phyloP scores from a whole-genome alignment of 2,888 invertebrate genomes.

The Polymixis lichenea region DNA sequence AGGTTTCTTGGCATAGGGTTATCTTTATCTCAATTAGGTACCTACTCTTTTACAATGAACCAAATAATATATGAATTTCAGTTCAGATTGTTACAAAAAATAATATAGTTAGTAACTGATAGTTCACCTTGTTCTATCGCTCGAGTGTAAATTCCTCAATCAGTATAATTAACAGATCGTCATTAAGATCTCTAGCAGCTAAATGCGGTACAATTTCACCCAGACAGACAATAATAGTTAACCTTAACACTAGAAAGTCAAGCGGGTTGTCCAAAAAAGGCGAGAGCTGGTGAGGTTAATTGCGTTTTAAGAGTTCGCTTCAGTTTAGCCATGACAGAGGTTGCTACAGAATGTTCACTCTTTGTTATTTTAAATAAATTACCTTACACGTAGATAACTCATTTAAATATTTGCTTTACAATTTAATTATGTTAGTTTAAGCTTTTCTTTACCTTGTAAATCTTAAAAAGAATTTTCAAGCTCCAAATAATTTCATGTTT shows the following conservation, averaged over 20 bases:
- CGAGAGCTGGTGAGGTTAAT: slow-evolving; percentile 58
- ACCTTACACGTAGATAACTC: not conserved
- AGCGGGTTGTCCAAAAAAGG: slow-evolving; percentile 59
- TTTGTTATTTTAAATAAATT: not conserved
- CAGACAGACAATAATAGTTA: slow-evolving; percentile 43
- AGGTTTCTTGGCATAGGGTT: not conserved
- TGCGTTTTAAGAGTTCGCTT: slow-evolving; percentile 52
- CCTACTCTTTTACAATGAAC: not conserved
- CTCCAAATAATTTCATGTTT: not conserved
- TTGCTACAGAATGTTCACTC: slow-evolving; percentile 33
- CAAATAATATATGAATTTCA: not conserved
- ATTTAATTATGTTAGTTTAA: not conserved
- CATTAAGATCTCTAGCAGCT: slow-evolving; percentile 20
- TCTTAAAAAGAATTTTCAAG: not conserved
- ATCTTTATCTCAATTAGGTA: not conserved
- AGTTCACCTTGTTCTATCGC: not conserved
- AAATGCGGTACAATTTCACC: slow-evolving; percentile 3
- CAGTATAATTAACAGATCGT: slow-evolving; percentile 12
- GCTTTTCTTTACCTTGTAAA: not conserved
- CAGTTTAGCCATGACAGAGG: slow-evolving; percentile 12
- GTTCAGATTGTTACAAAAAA: not conserved
- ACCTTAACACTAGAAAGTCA: slow-evolving; percentile 52
- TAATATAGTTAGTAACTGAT: not conserved
- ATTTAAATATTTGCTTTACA: not conserved
- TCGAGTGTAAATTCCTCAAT: not conserved